Conservation (phyloP, 2,888 invertebrate genomes). For the Synergus japonicus region DNA sequence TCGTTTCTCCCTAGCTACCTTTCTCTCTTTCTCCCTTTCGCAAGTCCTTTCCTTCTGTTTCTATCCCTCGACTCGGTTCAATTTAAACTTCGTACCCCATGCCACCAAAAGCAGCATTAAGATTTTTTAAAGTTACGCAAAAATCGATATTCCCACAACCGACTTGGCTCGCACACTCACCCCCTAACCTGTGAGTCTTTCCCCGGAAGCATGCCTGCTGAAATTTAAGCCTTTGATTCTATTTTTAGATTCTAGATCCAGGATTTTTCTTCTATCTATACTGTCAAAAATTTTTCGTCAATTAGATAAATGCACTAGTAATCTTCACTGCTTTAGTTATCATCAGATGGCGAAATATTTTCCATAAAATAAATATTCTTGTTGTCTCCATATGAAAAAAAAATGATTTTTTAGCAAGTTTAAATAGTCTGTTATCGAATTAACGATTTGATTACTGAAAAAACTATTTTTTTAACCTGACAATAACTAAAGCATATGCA, state of each 20-base stretch:
- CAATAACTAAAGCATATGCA: no score
- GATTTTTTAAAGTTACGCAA: slow-evolving; percentile 75
- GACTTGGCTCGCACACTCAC: slow-evolving; percentile 44
- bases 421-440: no score
- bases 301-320: no score
- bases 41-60: slow-evolving; percentile 57
- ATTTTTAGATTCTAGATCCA: neutral
- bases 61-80: slow-evolving; percentile 66
- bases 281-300: no score
- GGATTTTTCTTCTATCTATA: slow-evolving; percentile 10
- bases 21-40: slow-evolving; percentile 51
- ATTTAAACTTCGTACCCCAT: slow-evolving; percentile 68
- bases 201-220: slow-evolving; percentile 17
- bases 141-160: slow-evolving; percentile 65
- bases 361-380: no score
- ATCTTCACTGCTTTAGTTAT: no score
- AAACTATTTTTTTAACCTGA: no score
- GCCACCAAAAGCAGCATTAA: slow-evolving; percentile 73
- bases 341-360: no score
- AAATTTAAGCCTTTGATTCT: slow-evolving; percentile 26
- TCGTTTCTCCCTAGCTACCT: slow-evolving; percentile 51
- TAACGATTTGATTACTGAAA: no score
- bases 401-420: no score
- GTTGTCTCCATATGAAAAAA: no score
- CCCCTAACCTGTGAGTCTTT: neutral